Evolutionary conservation across 2,888 invertebrate species (phyloP), one percentile per base, ranked within the genome.

Genomic region (Esperia sulphurella): DNA sequence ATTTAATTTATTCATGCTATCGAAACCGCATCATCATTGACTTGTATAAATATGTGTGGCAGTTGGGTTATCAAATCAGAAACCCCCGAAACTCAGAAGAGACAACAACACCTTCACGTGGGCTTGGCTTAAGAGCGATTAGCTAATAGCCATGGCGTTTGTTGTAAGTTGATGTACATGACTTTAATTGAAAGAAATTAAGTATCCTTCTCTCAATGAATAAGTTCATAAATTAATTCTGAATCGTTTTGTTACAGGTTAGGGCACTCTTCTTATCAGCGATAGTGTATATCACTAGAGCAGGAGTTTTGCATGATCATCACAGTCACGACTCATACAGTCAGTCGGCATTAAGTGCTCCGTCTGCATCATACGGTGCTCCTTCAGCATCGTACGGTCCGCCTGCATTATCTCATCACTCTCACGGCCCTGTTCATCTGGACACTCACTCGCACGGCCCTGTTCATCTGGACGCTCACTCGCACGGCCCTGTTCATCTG

Each of bases 141-240:
- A 89, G 89, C 89, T 89, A 86, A 75, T 63, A 88, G 89, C 88
- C 88, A 89, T 89, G 88, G 83, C 84, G 69, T 87, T 83, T 75
- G 68, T 84, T 80, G 89, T 89, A 83, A 89, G 89, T 89, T 63
- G 31, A 62, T 58, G 45, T 52, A 30, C 41, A 58, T 53, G 49
- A 57, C 46, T 57, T 43, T 43, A 45, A 48, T 43, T 44, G 37
- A 21, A 41, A 13, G 21, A 37, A 38, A 42, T 30, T 30, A 35
- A 33, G 39, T 37, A 41, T 42, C 14, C 14, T 47, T 21, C 14
- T 0, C 46, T 52, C 5, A 12, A n/a, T 42, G 29, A 35, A 7
- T 35, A 33, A 31, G 31, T 31, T 31, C 31, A 33, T 35, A 33
- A 35, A 12, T 35, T 33, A 38, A 37, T 28, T 8, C 8, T 9